Base-by-base conservation (phyloP, 1,140 invertebrate species). In the Achroia grisella region DNA sequence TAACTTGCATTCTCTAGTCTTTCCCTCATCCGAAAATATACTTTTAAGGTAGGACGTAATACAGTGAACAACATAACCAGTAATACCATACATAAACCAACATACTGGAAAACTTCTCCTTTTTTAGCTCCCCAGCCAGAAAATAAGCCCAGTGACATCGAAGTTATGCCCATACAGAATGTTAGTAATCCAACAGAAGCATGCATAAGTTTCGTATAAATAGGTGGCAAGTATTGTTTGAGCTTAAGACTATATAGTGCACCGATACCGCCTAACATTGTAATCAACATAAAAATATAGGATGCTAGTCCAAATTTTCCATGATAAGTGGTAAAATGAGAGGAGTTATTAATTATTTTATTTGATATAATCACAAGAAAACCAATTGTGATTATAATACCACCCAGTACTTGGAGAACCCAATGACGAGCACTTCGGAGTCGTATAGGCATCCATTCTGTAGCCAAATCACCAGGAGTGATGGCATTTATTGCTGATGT, bases 361-460 rank as follows among this genome's bases (percentile, higher is more conserved):
- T 86, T 81, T 4, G 62, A 55, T 14, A 86, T 23, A 17, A 87
- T 86, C 30, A 77, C 41, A 30, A 86, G 50, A 53, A 86, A 87
- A 32, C 79, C 86, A 32, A 50, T 54, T 1, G 69, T 14, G 12
- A 81, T 62, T 32, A 79, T 51, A 14, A 68, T 48, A 17, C 70
- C 55, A 37, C 56, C 67, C 12, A 72, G 17, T 17, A 85, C 43
- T 58, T 87, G 86, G 10, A 86, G 46, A 2, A 86, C 59, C 84
- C 83, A 86, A 55, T 87, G 86, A 8, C 84, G 71, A 32, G 81
- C 80, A 54, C 77, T 81, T 14, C 79, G 59, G 4, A 86, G 53
- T 14, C 80, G 61, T 44, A 86, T 79, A 1, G 83, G 86, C 78
- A 86, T 84, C 81, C 82, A 86, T 45, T 84, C 77, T 30, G 84